phyloP scores from a whole-genome alignment of 1,140 invertebrate species.

The Calosoma granatense region DNA sequence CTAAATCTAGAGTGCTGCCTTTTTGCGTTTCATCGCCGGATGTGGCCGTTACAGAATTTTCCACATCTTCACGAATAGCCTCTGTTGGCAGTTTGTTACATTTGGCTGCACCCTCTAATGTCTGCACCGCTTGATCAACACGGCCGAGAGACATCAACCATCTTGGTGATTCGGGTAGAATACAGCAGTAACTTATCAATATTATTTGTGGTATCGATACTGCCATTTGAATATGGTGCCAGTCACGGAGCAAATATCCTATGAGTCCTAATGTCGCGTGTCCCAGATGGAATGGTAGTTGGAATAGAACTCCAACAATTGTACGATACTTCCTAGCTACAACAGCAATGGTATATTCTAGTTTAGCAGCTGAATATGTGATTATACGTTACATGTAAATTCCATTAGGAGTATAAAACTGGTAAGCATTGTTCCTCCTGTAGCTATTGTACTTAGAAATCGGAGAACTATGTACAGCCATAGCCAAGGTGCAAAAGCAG shows the following conservation, averaged over 20 bases:
- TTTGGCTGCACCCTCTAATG: conserved; percentile 39
- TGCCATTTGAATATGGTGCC: conserved; percentile 44
- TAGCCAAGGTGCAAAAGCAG: neutral
- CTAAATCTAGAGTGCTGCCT: neutral
- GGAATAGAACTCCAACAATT: conserved; percentile 37
- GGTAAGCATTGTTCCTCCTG: conserved; percentile 1
- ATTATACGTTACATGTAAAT: neutral
- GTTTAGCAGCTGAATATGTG: neutral
- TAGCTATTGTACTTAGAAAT: neutral
- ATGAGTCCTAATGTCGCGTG: conserved; percentile 45
- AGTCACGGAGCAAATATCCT: conserved; percentile 47
- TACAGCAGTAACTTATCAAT: conserved; percentile 37
- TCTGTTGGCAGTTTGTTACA: neutral
- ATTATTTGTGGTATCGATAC: conserved; percentile 41
- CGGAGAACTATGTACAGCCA: neutral
- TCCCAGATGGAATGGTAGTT: conserved; percentile 42
- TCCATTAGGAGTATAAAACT: neutral
- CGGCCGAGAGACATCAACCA: conserved; percentile 43
- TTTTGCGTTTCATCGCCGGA: conserved; percentile 4
- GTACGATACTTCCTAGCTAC: conserved; percentile 26
- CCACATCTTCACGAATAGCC: neutral
- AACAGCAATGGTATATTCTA: neutral
- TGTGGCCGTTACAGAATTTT: conserved; percentile 29
- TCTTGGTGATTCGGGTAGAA: conserved; percentile 43
- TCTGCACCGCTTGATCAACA: conserved; percentile 37